These are phyloP conservation scores for Bubo bubo DNA, from an alignment of 2,113 vertebrate genomes.

Conservation along the genomic window DNA sequence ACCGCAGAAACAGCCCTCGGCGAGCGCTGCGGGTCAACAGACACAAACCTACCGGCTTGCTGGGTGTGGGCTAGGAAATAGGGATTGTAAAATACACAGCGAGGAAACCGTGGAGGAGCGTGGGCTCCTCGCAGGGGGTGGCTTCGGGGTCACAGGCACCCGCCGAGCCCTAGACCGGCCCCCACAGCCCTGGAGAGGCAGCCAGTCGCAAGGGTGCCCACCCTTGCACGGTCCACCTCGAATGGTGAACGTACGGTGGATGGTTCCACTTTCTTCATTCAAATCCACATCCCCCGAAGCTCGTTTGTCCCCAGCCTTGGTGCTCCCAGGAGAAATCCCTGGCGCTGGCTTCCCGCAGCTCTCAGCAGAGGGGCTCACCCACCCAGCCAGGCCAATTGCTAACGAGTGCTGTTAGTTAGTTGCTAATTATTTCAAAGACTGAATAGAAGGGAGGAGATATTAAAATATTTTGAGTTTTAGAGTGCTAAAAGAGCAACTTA, in stretches of 20 bases:
- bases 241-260: rapidly evolving
- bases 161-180: rapidly evolving
- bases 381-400: background rate
- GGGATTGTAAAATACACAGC: rapidly evolving
- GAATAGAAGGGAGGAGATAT: background rate
- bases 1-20: background rate
- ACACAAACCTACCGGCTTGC: background rate
- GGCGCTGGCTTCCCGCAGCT: background rate
- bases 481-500: background rate
- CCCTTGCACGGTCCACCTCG: background rate
- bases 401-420: background rate
- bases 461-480: background rate
- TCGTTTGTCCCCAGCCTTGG: background rate
- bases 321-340: background rate
- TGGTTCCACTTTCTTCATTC: background rate
- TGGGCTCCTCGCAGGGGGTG: rapidly evolving
- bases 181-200: background rate
- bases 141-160: background rate
- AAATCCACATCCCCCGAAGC: background rate
- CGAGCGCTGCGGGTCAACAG: background rate
- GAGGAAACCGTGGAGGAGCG: background rate
- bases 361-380: background rate
- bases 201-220: rapidly evolving
- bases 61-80: background rate
- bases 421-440: background rate